Evolutionary conservation across 2,888 invertebrate species (phyloP).

Genomic region (Zelleria hepariella): DNA sequence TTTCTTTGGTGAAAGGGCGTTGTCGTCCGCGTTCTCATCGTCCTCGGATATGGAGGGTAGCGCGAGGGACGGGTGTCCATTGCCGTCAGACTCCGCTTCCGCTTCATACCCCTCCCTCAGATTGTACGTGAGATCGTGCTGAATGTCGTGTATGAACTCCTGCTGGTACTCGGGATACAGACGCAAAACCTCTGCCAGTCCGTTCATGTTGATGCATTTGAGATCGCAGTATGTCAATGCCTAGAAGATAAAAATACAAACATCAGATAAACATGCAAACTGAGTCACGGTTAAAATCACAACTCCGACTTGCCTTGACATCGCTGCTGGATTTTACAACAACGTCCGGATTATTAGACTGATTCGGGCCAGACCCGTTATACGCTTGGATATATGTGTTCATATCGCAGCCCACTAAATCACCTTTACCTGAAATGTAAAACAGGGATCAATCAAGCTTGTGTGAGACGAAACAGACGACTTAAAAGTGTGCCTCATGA

Average conservation of each 20-base stretch:
- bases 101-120: constrained; percentile 93
- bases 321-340: constrained; percentile 95
- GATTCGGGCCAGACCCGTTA: constrained; percentile 73
- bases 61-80: constrained; percentile 85
- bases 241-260: constrained; percentile 33
- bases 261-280: background rate
- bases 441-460: background rate
- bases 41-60: constrained; percentile 96
- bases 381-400: constrained; percentile 81
- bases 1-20: constrained; percentile 76
- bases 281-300: constrained; percentile 1
- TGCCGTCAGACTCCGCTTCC: constrained; percentile 83
- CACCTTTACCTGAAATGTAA: constrained; percentile 85
- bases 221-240: constrained; percentile 97
- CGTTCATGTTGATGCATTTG: constrained; percentile 93
- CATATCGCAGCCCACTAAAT: constrained; percentile 94
- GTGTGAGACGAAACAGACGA: background rate
- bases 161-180: constrained; percentile 96
- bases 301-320: constrained; percentile 74
- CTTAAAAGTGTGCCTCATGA: background rate
- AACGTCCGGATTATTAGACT: constrained; percentile 78
- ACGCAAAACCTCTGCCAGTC: constrained; percentile 88
- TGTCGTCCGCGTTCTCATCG: constrained; percentile 89
- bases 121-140: constrained; percentile 95
- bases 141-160: constrained; percentile 93